Percentiles rank a stretch among this genome's conserved stretches.
Evolutionary conservation across 2,888 invertebrate species (phyloP).

Genomic region (Rhagophthalmus giganteus): DNA sequence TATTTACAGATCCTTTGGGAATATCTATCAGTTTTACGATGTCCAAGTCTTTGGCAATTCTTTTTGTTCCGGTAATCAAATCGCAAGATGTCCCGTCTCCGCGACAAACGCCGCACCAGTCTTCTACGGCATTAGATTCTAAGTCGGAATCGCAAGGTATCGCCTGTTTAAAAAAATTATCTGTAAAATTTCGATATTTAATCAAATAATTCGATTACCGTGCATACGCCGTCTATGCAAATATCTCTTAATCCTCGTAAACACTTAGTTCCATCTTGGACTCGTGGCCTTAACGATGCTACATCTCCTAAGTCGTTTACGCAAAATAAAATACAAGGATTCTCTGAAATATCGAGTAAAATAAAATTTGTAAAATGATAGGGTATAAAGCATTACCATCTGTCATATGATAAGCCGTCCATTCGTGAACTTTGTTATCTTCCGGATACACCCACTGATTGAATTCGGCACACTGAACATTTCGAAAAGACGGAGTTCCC

Average conservation of each 20-base stretch:
- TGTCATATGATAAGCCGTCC: slow-evolving; percentile 57
- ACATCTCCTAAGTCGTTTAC: slow-evolving; percentile 47
- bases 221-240: slow-evolving; percentile 60
- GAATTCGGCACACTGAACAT: slow-evolving; percentile 58
- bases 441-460: slow-evolving; percentile 57
- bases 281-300: slow-evolving; percentile 55
- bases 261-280: slow-evolving; percentile 61
- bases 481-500: slow-evolving; percentile 54
- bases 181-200: no score
- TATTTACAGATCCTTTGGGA: slow-evolving; percentile 58
- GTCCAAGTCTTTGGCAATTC: no score
- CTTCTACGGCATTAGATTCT: slow-evolving; percentile 60
- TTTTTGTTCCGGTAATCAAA: no score
- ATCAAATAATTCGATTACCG: no score
- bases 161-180: no score
- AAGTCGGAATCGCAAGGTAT: slow-evolving; percentile 62
- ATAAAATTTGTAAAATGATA: not conserved
- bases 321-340: slow-evolving; percentile 50
- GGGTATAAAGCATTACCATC: slow-evolving; percentile 44
- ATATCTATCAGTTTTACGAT: slow-evolving; percentile 50
- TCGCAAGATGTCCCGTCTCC: slow-evolving; percentile 63
- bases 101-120: slow-evolving; percentile 66
- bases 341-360: slow-evolving; percentile 38
- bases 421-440: slow-evolving; percentile 56
- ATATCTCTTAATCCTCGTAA: slow-evolving; percentile 57